These are phyloP conservation scores for Puma concolor DNA, from an alignment of 2,113 vertebrate species.

Conservation along the genomic window DNA sequence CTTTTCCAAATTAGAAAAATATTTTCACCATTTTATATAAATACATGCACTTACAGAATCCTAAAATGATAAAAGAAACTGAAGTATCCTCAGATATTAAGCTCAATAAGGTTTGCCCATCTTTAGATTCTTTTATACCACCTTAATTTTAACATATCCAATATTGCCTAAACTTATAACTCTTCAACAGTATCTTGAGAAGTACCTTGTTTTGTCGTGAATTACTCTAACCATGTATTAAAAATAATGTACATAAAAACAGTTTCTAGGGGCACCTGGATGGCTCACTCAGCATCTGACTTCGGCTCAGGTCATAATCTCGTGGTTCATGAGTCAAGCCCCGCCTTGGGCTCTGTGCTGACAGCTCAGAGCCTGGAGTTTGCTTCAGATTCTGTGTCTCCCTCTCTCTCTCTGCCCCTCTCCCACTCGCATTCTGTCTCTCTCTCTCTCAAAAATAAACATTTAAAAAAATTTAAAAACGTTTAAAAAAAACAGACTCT, in stretches of 20 bases:
- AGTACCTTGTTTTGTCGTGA: not conserved
- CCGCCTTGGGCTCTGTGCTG: too few relatives aligned
- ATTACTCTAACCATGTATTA: not conserved
- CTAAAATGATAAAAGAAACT: not conserved
- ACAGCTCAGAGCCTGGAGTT: too few relatives aligned
- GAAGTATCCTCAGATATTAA: not conserved
- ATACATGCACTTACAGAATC: not conserved
- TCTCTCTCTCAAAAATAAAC: too few relatives aligned
- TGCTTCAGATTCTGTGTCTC: too few relatives aligned
- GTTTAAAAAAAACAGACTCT: not conserved
- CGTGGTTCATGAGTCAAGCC: too few relatives aligned
- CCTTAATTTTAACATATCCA: not conserved
- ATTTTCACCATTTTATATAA: not conserved
- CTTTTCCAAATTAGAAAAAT: not conserved
- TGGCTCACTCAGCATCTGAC: too few relatives aligned
- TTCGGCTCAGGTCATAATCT: too few relatives aligned
- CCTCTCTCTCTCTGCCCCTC: too few relatives aligned
- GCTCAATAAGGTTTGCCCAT: not conserved
- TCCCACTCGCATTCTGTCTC: too few relatives aligned
- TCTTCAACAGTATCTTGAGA: not conserved
- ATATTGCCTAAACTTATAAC: not conserved
- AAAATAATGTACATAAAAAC: conserved; percentile 11
- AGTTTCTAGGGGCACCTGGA: not conserved
- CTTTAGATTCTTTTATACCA: not conserved
- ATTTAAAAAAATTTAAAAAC: too few relatives aligned